Percentiles rank a stretch among this genome's conserved stretches.
Evolutionary conservation across 2,888 invertebrate genomes (phyloP).

Genomic region (Yponomeuta cagnagella): DNA sequence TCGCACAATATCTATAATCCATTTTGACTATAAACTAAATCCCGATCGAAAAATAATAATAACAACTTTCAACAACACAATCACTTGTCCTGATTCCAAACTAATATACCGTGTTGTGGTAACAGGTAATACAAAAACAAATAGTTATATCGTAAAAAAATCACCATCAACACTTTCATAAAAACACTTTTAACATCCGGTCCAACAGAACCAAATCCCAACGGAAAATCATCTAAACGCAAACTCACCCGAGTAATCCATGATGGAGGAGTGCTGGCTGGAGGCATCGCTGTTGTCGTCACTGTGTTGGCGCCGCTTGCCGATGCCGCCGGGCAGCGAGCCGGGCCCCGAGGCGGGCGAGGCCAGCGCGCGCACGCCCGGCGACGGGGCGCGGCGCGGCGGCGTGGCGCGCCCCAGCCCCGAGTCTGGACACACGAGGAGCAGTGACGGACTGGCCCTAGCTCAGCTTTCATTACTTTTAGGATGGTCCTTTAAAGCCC

Average conservation of each 20-base stretch:
- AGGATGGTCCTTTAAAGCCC: not conserved
- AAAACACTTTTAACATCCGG: no score
- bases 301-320: slow-evolving; percentile 81
- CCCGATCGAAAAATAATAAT: no score
- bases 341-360: slow-evolving; percentile 86
- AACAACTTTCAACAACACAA: no score
- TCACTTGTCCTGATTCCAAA: no score
- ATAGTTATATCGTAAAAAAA: no score
- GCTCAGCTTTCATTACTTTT: not conserved
- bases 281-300: slow-evolving; percentile 93
- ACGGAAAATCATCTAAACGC: no score
- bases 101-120: no score
- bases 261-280: slow-evolving; percentile 88
- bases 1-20: no score
- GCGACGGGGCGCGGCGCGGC: slow-evolving; percentile 90
- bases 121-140: no score
- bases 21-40: no score
- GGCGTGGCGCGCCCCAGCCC: slow-evolving; percentile 92
- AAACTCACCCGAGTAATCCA: slow-evolving; percentile 87
- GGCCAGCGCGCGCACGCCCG: slow-evolving; percentile 87
- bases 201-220: no score
- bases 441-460: slow-evolving; percentile 1
- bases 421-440: slow-evolving; percentile 76
- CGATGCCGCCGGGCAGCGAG: slow-evolving; percentile 90
- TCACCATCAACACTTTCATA: no score